Base-by-base conservation (phyloP, 2,113 vertebrate species). In the Grallaria varia region DNA sequence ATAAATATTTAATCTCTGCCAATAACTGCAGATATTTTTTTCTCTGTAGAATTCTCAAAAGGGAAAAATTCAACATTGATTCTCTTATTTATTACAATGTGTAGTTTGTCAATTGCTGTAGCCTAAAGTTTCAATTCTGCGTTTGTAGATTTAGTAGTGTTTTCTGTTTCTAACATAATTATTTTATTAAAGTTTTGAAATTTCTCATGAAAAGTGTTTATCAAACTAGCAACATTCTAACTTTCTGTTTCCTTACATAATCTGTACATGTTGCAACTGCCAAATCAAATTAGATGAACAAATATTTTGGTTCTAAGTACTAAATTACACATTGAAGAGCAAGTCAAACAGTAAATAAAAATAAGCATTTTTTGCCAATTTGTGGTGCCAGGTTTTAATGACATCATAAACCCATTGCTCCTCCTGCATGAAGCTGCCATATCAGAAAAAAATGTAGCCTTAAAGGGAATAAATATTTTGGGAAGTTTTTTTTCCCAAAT, bases 341-440 rank as follows among this genome's bases (percentile, higher is more conserved):
- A 87, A 92, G 30, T 63, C 23, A 78, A 86, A 91, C 30, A 84
- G 7, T 81, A 87, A 89, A 93, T n/a, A 80, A 83, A 90, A 95
- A 28, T 3, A 86, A 33, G n/a, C 12, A 14, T 31, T 50, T 84
- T 91, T 87, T 62, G 6, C 35, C 44, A 52, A 49, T 92, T 72
- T 83, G 9, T 56, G 14, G 10, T 84, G 58, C 19, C 80, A 84
- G 59, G 25, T 5, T 77, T 74, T 66, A 64, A 81, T 39, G 39
- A 63, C 33, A 78, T 58, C 31, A 81, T 63, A 89, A 89, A 62
- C 3, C 2, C 15, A 37, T 80, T 80, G 30, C 16, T 62, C 45
- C 62, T 68, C 30, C 19, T 92, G 8, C 24, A 49, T 50, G n/a
- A 76, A 73, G 30, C 24, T 92, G 20, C 18, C 12, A 11, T 56